phyloP scores from a whole-genome alignment of 2,113 vertebrate genomes.

The Lynx canadensis region DNA sequence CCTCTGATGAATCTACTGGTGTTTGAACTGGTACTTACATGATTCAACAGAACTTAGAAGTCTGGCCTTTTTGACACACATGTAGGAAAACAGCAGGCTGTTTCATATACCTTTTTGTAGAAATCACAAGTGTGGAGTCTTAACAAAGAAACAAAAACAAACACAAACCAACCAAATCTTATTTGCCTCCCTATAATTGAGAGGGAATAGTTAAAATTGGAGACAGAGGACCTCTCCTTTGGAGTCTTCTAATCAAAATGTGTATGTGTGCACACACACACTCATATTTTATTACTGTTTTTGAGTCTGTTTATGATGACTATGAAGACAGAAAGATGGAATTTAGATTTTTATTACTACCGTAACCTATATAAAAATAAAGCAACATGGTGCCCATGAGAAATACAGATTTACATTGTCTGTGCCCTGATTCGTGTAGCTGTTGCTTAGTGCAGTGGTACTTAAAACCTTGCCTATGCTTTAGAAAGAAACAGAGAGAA shows the following conservation, averaged over 20 bases:
- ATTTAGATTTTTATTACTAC: background rate
- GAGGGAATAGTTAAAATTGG: background rate
- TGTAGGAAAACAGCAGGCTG: background rate
- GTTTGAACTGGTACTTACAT: slow-evolving; percentile 52
- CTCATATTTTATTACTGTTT: background rate
- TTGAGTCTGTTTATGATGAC: background rate
- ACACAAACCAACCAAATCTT: background rate
- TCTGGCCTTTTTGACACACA: background rate
- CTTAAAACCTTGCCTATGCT: background rate
- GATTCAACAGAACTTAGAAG: slow-evolving; percentile 18
- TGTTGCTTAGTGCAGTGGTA: background rate
- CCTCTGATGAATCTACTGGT: background rate
- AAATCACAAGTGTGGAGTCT: background rate
- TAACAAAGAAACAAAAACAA: background rate
- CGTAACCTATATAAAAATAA: background rate
- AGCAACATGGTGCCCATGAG: background rate
- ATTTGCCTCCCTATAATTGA: background rate
- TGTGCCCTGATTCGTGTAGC: background rate
- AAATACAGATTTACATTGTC: background rate
- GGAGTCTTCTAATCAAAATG: slow-evolving; percentile 2
- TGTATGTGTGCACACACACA: fast-evolving
- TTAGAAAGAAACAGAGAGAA: background rate
- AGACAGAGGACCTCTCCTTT: background rate
- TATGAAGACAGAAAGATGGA: background rate
- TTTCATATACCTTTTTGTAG: background rate